Evolutionary conservation across 2,797 vertebrate genomes (phyloP), one percentile per base, ranked within the genome.

Genomic region (Botia almorhae): DNA sequence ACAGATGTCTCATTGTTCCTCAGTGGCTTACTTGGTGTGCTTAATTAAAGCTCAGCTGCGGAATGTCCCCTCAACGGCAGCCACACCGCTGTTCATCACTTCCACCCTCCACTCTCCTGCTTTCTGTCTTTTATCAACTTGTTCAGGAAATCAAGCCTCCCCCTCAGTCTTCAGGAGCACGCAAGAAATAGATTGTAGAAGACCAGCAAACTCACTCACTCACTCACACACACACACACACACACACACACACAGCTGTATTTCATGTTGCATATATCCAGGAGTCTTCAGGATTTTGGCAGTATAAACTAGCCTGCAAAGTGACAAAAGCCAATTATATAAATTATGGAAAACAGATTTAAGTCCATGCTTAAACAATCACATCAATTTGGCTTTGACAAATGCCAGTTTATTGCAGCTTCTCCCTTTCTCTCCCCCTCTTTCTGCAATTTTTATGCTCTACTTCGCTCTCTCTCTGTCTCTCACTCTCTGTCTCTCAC

Each of bases 1-100:
- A 84, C 92, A 94, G 88, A 90, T 87, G 84, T 85, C 29, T 76
- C 87, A 91, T 93, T 94, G 93, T 93, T 93, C 86, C 84, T 86
- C 83, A 67, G 85, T 80, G 84, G 76, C 86, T 88, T 80, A 87
- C 86, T 88, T 89, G 63, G 83, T 87, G 85, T 89, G 84, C 89
- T 92, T 93, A 93, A 94, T 94, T 93, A 93, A 92, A 93, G 91
- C 88, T 91, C 92, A 93, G 92, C 90, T 92, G 87, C 77, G 19
- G 89, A 82, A 64, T 80, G 82, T 48, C 81, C 84, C 85, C 83
- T 67, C 36, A 63, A 71, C 13, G 79, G 55, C 12, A 56, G 21
- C 69, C 72, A 46, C 70, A 60, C 74, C 29, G 19, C 21, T 2
- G 29, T 76, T n/a, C 23, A 68, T 55, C 61, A 56, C 33, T 29